These are phyloP conservation scores for Acanthosepion lycidas DNA, from an alignment of 2,888 invertebrate species.

Conservation along the genomic window DNA sequence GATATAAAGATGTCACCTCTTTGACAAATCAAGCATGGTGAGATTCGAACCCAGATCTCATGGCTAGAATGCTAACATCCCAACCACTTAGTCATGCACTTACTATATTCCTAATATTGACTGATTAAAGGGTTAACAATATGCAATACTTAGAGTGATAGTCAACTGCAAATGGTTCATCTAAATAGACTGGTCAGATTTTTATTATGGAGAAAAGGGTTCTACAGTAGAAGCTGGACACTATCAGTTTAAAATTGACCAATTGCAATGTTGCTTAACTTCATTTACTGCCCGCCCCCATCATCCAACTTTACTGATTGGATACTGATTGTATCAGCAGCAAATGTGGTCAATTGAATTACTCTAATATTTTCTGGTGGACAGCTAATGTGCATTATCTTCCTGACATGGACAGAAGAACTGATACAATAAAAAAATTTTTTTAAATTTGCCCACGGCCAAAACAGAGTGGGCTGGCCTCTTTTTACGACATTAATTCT, in stretches of 20 bases:
- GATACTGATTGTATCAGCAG: neutral
- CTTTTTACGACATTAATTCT: neutral
- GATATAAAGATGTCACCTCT: no score
- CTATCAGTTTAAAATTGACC: neutral
- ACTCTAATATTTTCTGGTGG: neutral
- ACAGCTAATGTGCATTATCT: neutral
- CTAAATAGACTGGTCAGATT: neutral
- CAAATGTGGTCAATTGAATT: neutral
- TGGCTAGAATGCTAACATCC: no score
- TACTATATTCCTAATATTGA: no score
- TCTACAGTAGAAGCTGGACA: neutral
- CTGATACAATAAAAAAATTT: neutral
- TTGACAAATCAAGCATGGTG: no score
- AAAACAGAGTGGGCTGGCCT: neutral
- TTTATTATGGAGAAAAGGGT: neutral
- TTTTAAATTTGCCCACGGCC: neutral
- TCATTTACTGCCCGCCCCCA: neutral
- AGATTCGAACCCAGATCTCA: no score
- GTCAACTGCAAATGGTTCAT: no score
- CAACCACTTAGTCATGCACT: no score
- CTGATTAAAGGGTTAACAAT: no score
- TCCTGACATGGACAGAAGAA: neutral
- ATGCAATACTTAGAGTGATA: no score
- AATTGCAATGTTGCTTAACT: neutral
- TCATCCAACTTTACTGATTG: neutral